Conservation (phyloP, 2,888 invertebrate species). For the Hypomecis atomaria region DNA sequence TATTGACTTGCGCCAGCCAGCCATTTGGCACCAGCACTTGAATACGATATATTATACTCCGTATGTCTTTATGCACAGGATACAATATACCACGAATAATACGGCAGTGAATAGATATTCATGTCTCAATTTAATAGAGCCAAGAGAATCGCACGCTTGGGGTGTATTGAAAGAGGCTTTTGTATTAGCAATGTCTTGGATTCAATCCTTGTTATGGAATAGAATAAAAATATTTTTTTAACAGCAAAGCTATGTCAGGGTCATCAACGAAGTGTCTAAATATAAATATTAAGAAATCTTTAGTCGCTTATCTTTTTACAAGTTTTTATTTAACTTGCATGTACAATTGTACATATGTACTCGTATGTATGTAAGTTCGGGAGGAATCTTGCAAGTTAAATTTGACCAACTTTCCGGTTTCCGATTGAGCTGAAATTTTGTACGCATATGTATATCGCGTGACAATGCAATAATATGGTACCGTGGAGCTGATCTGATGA, state of each 20-base stretch:
- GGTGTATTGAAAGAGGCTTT: slow-evolving; percentile 12
- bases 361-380: too few relatives aligned
- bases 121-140: slow-evolving; percentile 12
- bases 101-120: slow-evolving; percentile 1
- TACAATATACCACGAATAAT: slow-evolving; percentile 6
- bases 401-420: too few relatives aligned
- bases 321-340: too few relatives aligned
- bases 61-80: slow-evolving; percentile 1
- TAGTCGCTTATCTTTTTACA: too few relatives aligned
- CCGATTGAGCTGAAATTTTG: too few relatives aligned
- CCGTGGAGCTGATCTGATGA: too few relatives aligned
- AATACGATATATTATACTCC: neutral
- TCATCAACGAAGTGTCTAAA: too few relatives aligned
- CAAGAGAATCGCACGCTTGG: neutral
- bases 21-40: slow-evolving; percentile 16
- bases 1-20: slow-evolving; percentile 30
- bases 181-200: neutral
- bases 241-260: neutral
- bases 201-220: neutral
- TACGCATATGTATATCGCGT: too few relatives aligned
- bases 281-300: too few relatives aligned
- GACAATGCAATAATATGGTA: too few relatives aligned
- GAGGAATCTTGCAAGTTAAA: too few relatives aligned
- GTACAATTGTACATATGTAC: too few relatives aligned
- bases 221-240: neutral